Base-by-base conservation (phyloP, 2,113 vertebrate species). In the Oxyura jamaicensis region DNA sequence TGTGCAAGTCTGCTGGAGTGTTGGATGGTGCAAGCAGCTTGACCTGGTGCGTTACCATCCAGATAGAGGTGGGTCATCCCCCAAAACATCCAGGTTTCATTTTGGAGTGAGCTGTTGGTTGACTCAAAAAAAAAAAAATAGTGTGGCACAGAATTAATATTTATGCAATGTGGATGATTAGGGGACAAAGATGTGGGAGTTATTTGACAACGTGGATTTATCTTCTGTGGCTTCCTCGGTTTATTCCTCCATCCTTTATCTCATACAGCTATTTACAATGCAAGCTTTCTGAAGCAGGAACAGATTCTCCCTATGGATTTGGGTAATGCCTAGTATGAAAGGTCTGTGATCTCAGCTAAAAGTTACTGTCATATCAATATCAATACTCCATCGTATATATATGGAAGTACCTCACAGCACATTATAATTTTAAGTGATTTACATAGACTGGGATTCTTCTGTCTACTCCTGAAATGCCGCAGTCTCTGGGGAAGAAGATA, bases 401-500 rank as follows among this genome's bases (percentile, higher is more conserved):
- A 83, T 44, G 53, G 88, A 84, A 91, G 69, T 66, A 82, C 42
- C 74, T 93, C 86, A 41, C 7, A 79, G 67, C 79, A 69, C n/a
- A 67, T 87, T 66, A 63, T 71, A 44, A 62, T 84, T 88, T 89
- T 66, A 84, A 82, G 19, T 50, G 58, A 88, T 93, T 88, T 93
- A 93, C 86, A 73, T 20, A 42, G 73, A 62, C 31, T 58, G 66
- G 31, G 59, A 42, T 79, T 82, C 41, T 62, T 94, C 77, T 88
- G n/a, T n/a, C 53, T 94, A 11, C 21, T 82, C 52, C 86, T 94
- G 83, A 90, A 96, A 69, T 84, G 80, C 62, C 0, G 48, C 93
- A 96, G 88, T 84, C 93, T 91, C 80, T 62, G 10, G 77, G 67
- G 88, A 26, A 91, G 77, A 91, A 89, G 77, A 44, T 73, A 84